These are phyloP conservation scores for Sceloporus undulatus DNA, from an alignment of 2,113 vertebrate genomes.

Conservation along the genomic window DNA sequence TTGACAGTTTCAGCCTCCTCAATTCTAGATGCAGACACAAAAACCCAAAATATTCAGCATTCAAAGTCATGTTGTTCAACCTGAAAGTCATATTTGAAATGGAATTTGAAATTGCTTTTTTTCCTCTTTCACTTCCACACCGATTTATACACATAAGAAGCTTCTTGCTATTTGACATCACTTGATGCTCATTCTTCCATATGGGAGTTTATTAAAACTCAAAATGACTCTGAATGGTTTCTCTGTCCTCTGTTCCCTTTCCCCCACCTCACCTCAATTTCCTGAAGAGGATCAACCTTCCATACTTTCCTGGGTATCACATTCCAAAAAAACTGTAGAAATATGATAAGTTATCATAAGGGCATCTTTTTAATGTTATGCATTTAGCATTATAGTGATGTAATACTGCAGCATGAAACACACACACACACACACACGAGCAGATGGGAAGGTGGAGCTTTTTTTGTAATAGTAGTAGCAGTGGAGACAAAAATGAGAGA, in stretches of 20 bases:
- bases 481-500: too few relatives aligned
- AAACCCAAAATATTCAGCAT: neutral
- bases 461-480: neutral
- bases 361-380: neutral
- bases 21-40: neutral
- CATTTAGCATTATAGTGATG: neutral
- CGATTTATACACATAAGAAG: neutral
- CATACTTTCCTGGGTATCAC: neutral
- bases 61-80: neutral
- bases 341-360: neutral
- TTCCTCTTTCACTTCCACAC: neutral
- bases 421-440: neutral
- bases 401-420: neutral
- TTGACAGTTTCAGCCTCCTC: neutral
- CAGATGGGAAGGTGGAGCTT: neutral
- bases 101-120: neutral
- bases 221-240: neutral
- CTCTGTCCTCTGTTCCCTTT: neutral
- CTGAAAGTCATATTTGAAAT: slow-evolving; percentile 5
- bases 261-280: too few relatives aligned
- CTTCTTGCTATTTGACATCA: neutral
- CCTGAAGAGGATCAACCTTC: neutral
- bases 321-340: neutral
- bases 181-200: neutral
- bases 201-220: neutral